Conservation (phyloP, 2,888 invertebrate species). For the Rotaria magnacalcarata region DNA sequence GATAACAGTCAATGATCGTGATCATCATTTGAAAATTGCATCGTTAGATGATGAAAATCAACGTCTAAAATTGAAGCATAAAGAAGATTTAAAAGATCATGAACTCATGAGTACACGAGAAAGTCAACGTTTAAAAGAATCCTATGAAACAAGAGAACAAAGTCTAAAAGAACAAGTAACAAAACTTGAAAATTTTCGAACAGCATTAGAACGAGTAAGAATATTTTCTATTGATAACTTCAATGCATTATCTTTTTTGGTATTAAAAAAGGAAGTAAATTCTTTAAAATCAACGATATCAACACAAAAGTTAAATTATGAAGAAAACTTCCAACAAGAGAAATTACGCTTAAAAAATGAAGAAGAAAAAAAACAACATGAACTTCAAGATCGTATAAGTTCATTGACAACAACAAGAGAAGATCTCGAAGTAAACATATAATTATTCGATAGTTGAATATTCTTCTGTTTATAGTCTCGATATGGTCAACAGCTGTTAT, state of each 20-base stretch:
- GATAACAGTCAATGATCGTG: slow-evolving; percentile 37
- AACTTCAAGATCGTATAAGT: slow-evolving; percentile 56
- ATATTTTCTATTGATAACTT: not conserved
- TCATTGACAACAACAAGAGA: slow-evolving; percentile 53
- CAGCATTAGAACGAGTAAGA: slow-evolving; percentile 54
- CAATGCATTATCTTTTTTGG: not conserved
- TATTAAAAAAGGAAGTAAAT: slow-evolving; percentile 35
- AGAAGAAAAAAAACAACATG: slow-evolving; percentile 48
- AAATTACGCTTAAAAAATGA: slow-evolving; percentile 32
- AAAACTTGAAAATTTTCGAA: slow-evolving; percentile 52
- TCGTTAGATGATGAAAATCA: slow-evolving; percentile 38
- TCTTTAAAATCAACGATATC: slow-evolving; percentile 33
- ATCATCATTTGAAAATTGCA: slow-evolving; percentile 44
- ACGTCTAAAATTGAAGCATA: slow-evolving; percentile 42
- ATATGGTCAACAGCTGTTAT: not conserved
- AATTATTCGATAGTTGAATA: too few species aligned
- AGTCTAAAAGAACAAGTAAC: slow-evolving; percentile 54
- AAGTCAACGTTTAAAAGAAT: slow-evolving; percentile 53
- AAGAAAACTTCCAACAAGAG: slow-evolving; percentile 38
- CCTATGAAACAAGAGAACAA: slow-evolving; percentile 53
- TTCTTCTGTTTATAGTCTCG: not conserved
- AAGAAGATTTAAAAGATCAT: slow-evolving; percentile 43
- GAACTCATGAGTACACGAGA: slow-evolving; percentile 47
- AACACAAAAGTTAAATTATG: slow-evolving; percentile 42
- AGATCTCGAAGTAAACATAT: slow-evolving; percentile 49